Percentiles rank a stretch among this genome's conserved stretches.
These are phyloP conservation scores for Erannis defoliaria DNA, from an alignment of 2,888 invertebrate species.

Conservation along the genomic window DNA sequence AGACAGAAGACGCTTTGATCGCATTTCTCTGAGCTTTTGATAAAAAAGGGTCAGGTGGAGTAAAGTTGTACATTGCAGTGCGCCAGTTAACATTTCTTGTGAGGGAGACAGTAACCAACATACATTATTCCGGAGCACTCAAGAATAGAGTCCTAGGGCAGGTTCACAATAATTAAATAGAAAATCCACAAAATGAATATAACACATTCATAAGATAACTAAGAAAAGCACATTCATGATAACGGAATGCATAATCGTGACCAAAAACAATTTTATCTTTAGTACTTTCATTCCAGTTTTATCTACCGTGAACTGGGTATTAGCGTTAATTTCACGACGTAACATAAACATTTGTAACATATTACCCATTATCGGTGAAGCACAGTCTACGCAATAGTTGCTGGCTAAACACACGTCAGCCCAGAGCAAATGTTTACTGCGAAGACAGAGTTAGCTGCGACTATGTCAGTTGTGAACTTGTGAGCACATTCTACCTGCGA, in stretches of 20 bases:
- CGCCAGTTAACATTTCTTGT: background rate
- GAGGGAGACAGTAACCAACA: background rate
- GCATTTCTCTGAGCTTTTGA: too few relatives aligned
- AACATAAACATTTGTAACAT: slow-evolving; percentile 74
- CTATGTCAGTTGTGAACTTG: slow-evolving; percentile 50
- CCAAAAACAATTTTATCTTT: slow-evolving; percentile 25
- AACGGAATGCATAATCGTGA: slow-evolving; percentile 7
- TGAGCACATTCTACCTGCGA: slow-evolving; percentile 31
- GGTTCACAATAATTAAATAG: background rate
- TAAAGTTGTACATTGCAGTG: background rate
- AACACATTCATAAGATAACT: background rate
- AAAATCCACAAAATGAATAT: background rate
- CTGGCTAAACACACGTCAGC: slow-evolving; percentile 66
- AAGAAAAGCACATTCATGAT: slow-evolving; percentile 7
- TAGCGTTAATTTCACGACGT: slow-evolving; percentile 65
- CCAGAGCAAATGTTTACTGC: slow-evolving; percentile 68
- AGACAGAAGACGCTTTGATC: too few relatives aligned
- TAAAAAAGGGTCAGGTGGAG: too few relatives aligned
- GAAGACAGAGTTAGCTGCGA: slow-evolving; percentile 60
- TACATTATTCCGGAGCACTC: background rate
- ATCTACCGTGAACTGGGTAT: slow-evolving; percentile 65
- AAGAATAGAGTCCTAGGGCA: background rate
- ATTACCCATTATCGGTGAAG: slow-evolving; percentile 67
- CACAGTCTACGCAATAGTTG: slow-evolving; percentile 30
- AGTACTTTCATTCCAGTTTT: slow-evolving; percentile 44